Conservation (phyloP, 2,797 vertebrate species). For the Cheirogaleus major region DNA sequence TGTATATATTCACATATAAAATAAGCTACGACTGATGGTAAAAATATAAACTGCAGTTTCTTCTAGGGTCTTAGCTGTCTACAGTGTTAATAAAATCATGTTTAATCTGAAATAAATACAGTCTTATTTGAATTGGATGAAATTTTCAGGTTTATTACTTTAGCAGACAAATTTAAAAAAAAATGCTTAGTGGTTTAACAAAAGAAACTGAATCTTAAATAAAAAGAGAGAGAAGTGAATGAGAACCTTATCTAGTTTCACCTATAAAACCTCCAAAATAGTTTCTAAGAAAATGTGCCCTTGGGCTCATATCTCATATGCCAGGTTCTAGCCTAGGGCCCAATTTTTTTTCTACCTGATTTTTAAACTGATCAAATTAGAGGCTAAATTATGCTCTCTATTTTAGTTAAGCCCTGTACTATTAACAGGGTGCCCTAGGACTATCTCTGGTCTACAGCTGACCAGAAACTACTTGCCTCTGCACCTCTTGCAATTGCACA, state of each 20-base stretch:
- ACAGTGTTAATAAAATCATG: constrained; percentile 49
- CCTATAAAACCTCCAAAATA: constrained; percentile 36
- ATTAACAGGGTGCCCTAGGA: constrained; percentile 13
- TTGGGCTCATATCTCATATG: constrained; percentile 36
- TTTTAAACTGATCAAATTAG: constrained; percentile 72
- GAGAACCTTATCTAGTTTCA: constrained; percentile 41
- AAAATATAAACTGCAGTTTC: constrained; percentile 33
- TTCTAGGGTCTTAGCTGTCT: not conserved
- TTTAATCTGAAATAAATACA: constrained; percentile 59
- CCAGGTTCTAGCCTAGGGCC: constrained; percentile 45
- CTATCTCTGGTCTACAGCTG: constrained; percentile 68
- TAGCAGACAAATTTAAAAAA: not conserved
- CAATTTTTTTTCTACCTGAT: constrained; percentile 40
- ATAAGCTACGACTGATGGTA: not conserved
- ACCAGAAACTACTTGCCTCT: constrained; percentile 57
- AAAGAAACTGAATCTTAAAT: constrained; percentile 53
- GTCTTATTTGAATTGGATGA: constrained; percentile 50
- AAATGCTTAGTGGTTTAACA: constrained; percentile 42
- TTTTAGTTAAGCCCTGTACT: constrained; percentile 36
- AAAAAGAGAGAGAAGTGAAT: not conserved
- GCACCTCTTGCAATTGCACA: constrained; percentile 26
- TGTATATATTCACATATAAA: not conserved
- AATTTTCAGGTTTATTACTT: constrained; percentile 54
- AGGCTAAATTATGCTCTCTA: constrained; percentile 57
- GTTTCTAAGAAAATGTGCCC: constrained; percentile 53